Evolutionary conservation across 92 coral and sea anemone species (phyloP), one percentile per base, ranked within the genome.

Genomic region (Galaxea fascicularis): DNA sequence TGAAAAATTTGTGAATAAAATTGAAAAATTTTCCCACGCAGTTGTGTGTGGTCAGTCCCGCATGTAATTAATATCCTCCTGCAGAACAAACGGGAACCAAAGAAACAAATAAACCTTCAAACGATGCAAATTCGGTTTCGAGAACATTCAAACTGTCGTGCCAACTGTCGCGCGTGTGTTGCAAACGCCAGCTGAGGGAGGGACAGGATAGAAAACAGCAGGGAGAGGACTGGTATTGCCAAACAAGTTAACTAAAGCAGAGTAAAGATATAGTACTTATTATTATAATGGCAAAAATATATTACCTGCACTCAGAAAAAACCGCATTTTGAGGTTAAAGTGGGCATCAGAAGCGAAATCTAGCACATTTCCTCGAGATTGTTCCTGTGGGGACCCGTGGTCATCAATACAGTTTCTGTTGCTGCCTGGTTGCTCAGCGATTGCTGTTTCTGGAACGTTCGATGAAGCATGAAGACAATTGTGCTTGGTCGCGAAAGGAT

Each of bases 371-470:
- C 17, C 9, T n/a, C 29, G 13, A 47, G 21, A 8, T 29, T 11
- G 46, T 8, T 56, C 78, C 57, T 13, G 70, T 70, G 77, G 59
- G 70, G 58, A 22, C 41, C 78, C 77, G 70, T 12, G 10, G 30
- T 41, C 27, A 27, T 26, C 9, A 8, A 25, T 70, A 35, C 25
- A 22, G 59, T 56, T 71, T 56, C 69, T 53, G 51, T 46, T 70
- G 26, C 18, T 25, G 86, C 70, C 68, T 57, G 86, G 86, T 57
- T 59, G 21, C 86, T 30, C 47, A 57, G 86, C 69, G 21, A 82
- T 82, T 70, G 21, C 58, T 70, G 86, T 56, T 78, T 82, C 86
- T 25, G 22, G 86, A 82, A 82, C 78, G 13, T 82, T 82, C 85
- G 68, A 69, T 20, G 12, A 17, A 58, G 18, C 39, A 71, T 71